A percentile compares a stretch with the other conserved stretches of the same genome.
These are phyloP conservation scores for Drosophila parvula DNA, from an alignment of 1,140 invertebrate species.

Conservation along the genomic window DNA sequence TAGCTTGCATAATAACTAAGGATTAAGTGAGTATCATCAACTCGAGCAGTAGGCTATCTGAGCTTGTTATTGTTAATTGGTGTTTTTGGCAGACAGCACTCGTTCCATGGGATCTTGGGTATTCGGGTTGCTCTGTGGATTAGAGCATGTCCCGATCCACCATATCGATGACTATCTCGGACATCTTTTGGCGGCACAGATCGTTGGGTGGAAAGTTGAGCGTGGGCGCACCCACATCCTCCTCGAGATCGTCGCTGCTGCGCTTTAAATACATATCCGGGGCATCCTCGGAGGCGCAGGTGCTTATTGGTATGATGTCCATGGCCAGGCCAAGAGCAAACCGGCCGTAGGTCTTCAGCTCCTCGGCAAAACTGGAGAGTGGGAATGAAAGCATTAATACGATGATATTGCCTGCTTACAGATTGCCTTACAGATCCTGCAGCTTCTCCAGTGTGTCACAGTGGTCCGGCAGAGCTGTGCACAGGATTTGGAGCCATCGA, in stretches of 20 bases:
- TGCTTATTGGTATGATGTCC: constrained; percentile 90
- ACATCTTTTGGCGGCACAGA: constrained; percentile 86
- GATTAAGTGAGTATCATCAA: constrained; percentile 28
- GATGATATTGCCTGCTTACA: too few species aligned
- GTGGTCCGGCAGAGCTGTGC: constrained; percentile 81
- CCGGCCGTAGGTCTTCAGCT: constrained; percentile 87
- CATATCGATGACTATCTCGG: constrained; percentile 86
- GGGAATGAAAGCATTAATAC: neutral
- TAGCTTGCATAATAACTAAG: constrained; percentile 50
- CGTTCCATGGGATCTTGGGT: neutral
- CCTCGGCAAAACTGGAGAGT: constrained; percentile 85
- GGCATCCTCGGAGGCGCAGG: constrained; percentile 88
- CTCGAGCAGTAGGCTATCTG: constrained; percentile 20
- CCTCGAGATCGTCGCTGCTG: constrained; percentile 39
- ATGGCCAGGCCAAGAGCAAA: constrained; percentile 89
- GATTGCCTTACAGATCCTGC: constrained; percentile 85
- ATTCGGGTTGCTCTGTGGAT: neutral
- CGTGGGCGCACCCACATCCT: constrained; percentile 70
- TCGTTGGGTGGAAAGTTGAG: constrained; percentile 85
- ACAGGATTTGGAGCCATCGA: constrained; percentile 84
- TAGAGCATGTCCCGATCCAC: constrained; percentile 85
- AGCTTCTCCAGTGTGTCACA: constrained; percentile 84
- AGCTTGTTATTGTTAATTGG: constrained; percentile 41
- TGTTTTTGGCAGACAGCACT: constrained; percentile 28
- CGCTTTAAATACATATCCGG: constrained; percentile 87